A percentile compares a stretch with the other conserved stretches of the same genome.
Evolutionary conservation across 2,888 invertebrate genomes (phyloP).

Genomic region (Caenorhabditis virilis): DNA sequence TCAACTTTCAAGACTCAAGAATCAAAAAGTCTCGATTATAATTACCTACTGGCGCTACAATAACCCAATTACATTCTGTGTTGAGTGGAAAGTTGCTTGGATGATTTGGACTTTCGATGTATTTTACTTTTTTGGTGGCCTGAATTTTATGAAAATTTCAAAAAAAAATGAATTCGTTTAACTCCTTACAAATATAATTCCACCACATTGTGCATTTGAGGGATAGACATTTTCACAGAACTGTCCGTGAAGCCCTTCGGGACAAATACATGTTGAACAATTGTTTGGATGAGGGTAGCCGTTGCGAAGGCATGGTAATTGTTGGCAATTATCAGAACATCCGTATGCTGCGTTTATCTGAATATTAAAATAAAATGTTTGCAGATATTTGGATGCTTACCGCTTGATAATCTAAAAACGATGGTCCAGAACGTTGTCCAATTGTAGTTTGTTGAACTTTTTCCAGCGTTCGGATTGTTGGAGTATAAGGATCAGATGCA

Average conservation of each 20-base stretch:
- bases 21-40: neutral
- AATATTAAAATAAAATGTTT: neutral
- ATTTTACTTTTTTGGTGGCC: constrained; percentile 45
- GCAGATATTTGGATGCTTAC: constrained; percentile 23
- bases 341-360: constrained; percentile 65
- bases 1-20: neutral
- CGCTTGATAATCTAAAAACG: constrained; percentile 65
- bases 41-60: constrained; percentile 50
- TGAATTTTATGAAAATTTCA: constrained; percentile 13
- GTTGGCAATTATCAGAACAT: constrained; percentile 51
- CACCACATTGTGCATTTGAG: constrained; percentile 57
- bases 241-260: constrained; percentile 60
- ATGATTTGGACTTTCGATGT: constrained; percentile 53
- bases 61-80: constrained; percentile 63
- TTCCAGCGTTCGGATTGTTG: constrained; percentile 64
- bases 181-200: constrained; percentile 49
- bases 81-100: constrained; percentile 52
- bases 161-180: neutral
- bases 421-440: constrained; percentile 65
- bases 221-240: constrained; percentile 56
- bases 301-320: constrained; percentile 34
- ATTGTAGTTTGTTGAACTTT: constrained; percentile 58
- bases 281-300: constrained; percentile 67
- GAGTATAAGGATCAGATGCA: constrained; percentile 61
- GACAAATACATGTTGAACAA: constrained; percentile 62